Percentiles rank a stretch among this genome's conserved stretches.
These are phyloP conservation scores for Gracilinanus agilis DNA, from an alignment of 2,113 vertebrate species.

Conservation along the genomic window DNA sequence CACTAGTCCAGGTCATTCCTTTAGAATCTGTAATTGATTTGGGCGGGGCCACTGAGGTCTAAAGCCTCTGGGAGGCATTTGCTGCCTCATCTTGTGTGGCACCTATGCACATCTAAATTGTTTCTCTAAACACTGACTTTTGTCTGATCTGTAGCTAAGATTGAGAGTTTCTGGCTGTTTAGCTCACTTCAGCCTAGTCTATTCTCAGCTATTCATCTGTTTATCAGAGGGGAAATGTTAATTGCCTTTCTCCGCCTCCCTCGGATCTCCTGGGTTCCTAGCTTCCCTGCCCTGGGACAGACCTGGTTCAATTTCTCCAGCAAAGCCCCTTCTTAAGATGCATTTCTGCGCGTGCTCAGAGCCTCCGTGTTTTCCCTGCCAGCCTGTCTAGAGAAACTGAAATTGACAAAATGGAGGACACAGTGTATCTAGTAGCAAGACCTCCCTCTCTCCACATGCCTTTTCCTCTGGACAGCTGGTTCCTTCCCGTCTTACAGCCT, in stretches of 20 bases:
- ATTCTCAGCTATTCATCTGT: neutral
- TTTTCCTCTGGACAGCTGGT: neutral
- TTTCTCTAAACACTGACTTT: neutral
- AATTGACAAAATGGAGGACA: neutral
- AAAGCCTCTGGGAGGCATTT: neutral
- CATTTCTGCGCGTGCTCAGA: neutral
- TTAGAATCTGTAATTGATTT: neutral
- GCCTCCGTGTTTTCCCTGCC: neutral
- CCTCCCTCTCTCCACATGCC: neutral
- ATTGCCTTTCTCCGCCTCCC: neutral
- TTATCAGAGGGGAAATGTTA: constrained; percentile 1
- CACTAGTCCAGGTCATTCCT: neutral
- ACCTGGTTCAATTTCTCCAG: neutral
- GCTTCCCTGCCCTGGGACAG: neutral
- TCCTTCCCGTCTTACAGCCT: neutral
- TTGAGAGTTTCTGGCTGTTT: neutral
- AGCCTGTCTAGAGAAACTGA: neutral
- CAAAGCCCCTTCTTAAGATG: neutral
- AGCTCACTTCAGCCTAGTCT: neutral
- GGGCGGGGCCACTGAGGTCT: neutral
- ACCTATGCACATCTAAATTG: neutral
- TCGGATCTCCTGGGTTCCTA: neutral
- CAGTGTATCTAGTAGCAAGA: neutral
- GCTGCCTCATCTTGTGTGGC: neutral
- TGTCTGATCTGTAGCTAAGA: neutral